These are phyloP conservation scores for Simalia tracyae DNA, from an alignment of 2,797 vertebrate species.

Conservation along the genomic window DNA sequence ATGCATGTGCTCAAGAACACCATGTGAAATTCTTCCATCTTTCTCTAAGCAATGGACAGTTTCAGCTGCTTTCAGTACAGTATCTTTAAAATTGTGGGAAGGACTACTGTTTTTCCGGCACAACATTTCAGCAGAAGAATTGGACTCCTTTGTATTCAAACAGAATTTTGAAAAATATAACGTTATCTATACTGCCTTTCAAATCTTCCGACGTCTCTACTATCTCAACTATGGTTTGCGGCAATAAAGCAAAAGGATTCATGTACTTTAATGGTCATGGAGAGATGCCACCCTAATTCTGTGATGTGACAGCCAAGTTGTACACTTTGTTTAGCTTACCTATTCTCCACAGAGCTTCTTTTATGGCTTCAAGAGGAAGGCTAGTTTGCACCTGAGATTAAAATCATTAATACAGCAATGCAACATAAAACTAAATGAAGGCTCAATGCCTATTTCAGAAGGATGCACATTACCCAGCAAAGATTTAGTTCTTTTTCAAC, in stretches of 20 bases:
- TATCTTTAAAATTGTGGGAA: conserved; percentile 38
- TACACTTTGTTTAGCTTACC: too few relatives aligned
- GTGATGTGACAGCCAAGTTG: too few relatives aligned
- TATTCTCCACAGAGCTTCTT: too few relatives aligned
- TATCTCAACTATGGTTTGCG: too few relatives aligned
- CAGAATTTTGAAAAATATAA: conserved; percentile 31
- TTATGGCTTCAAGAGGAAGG: too few relatives aligned
- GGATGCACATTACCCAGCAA: too few relatives aligned
- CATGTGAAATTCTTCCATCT: conserved; percentile 52
- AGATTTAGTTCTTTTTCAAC: too few relatives aligned
- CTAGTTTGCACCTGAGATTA: too few relatives aligned
- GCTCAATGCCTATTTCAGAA: too few relatives aligned
- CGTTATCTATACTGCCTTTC: conserved; percentile 41
- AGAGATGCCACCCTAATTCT: not conserved
- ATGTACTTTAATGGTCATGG: fast-evolving
- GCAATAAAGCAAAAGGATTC: too few relatives aligned
- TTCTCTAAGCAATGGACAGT: conserved; percentile 56
- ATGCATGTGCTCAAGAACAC: conserved; percentile 47
- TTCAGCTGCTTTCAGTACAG: conserved; percentile 47
- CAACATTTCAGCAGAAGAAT: conserved; percentile 54
- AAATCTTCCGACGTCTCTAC: conserved; percentile 13
- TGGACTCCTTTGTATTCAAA: conserved; percentile 36
- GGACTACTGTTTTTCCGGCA: conserved; percentile 53
- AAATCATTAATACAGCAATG: too few relatives aligned
- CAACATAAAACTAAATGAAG: too few relatives aligned